A percentile compares a stretch with the other conserved stretches of the same genome.
Evolutionary conservation across 2,888 invertebrate species (phyloP).

Genomic region (Dexiosoma caninum): DNA sequence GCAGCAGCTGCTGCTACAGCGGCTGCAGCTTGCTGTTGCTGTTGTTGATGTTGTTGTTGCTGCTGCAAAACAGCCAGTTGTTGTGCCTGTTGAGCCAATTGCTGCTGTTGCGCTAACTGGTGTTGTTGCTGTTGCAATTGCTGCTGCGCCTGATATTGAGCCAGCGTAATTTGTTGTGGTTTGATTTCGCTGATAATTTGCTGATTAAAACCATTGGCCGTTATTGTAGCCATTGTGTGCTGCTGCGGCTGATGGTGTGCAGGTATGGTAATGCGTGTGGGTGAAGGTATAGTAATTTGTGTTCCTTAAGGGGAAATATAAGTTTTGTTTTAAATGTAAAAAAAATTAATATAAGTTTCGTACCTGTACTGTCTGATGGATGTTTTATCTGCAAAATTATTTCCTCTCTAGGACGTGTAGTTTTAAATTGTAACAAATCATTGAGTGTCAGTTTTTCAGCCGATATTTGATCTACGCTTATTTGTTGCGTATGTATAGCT

Average conservation of each 20-base stretch:
- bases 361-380: conserved; percentile 71
- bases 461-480: conserved; percentile 74
- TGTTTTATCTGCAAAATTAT: conserved; percentile 76
- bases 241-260: conserved; percentile 68
- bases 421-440: conserved; percentile 75
- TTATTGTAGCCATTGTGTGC: conserved; percentile 74
- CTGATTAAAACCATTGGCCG: conserved; percentile 74
- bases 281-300: conserved; percentile 74
- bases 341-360: neutral
- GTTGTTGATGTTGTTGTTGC: conserved; percentile 69
- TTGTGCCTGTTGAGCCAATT: conserved; percentile 62
- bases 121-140: conserved; percentile 69
- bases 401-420: conserved; percentile 74
- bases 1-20: conserved; percentile 61
- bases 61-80: conserved; percentile 67
- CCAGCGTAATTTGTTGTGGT: conserved; percentile 74
- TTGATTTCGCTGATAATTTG: conserved; percentile 76
- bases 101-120: conserved; percentile 66
- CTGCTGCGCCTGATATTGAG: conserved; percentile 75
- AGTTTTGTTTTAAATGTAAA: too few relatives aligned
- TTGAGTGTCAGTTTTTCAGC: conserved; percentile 75
- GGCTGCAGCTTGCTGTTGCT: conserved; percentile 66
- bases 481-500: conserved; percentile 72
- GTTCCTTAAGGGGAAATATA: conserved; percentile 70
- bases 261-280: conserved; percentile 69